These are phyloP conservation scores for Xanthia togata DNA, from an alignment of 2,888 invertebrate genomes.

Conservation along the genomic window DNA sequence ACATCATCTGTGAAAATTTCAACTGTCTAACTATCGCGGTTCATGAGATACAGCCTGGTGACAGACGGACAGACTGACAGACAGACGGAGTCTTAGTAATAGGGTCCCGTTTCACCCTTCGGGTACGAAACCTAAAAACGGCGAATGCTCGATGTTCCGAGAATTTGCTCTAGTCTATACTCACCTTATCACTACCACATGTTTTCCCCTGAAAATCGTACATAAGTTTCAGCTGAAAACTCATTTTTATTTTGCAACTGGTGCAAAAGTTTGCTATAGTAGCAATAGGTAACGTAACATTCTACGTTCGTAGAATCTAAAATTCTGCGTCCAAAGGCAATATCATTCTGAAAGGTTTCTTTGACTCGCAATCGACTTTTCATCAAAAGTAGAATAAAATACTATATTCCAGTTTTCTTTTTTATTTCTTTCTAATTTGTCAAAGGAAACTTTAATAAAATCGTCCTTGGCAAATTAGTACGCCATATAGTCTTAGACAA, in stretches of 20 bases:
- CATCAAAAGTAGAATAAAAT: not conserved
- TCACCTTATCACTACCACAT: not conserved
- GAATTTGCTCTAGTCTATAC: no score
- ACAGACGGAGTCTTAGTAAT: no score
- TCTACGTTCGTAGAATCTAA: conserved; percentile 2
- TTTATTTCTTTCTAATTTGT: not conserved
- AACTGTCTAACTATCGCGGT: no score
- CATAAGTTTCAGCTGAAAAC: conserved; percentile 10
- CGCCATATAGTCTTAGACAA: no score
- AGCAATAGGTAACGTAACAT: conserved; percentile 7
- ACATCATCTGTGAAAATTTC: no score
- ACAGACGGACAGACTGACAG: no score
- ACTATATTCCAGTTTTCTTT: not conserved
- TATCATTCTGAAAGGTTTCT: not conserved
- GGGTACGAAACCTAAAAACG: no score
- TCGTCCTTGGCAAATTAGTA: not conserved
- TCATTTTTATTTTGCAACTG: conserved; percentile 8
- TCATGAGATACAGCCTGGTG: no score
- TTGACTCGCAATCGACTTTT: not conserved
- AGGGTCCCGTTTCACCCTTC: no score
- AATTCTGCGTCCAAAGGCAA: conserved; percentile 22
- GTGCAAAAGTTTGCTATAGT: not conserved
- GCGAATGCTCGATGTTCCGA: no score
- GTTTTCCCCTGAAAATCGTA: conserved; percentile 1
- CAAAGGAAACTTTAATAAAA: not conserved